Conservation (phyloP, 2,888 invertebrate species). For the Thyatira batis region DNA sequence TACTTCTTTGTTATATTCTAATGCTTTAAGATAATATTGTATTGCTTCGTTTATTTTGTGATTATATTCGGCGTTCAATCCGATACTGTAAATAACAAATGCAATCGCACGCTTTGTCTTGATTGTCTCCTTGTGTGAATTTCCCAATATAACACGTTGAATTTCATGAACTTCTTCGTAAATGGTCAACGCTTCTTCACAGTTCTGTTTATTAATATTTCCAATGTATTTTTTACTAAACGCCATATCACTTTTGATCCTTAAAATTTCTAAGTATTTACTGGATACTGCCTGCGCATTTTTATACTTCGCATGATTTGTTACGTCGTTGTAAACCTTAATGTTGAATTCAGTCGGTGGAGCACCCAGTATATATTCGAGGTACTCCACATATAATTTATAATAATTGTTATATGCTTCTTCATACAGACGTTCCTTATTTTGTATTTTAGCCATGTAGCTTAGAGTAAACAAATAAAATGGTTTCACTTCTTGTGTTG, state of each 20-base stretch:
- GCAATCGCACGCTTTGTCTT: background rate
- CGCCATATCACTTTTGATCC: background rate
- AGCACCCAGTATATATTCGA: background rate
- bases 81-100: background rate
- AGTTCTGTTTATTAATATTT: background rate
- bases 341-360: background rate
- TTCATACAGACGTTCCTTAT: background rate
- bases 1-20: background rate
- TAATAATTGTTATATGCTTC: background rate
- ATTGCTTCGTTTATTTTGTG: background rate
- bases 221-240: background rate
- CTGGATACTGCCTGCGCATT: background rate
- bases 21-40: background rate
- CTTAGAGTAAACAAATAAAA: background rate
- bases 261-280: background rate
- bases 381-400: background rate
- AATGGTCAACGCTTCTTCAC: background rate
- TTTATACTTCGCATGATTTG: background rate
- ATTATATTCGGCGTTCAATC: background rate
- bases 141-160: background rate
- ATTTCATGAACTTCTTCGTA: background rate
- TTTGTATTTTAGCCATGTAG: background rate
- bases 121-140: background rate
- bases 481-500: background rate
- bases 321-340: background rate